phyloP scores from a whole-genome alignment of 1,140 invertebrate species.

The Macrotrachela quadricornifera region DNA sequence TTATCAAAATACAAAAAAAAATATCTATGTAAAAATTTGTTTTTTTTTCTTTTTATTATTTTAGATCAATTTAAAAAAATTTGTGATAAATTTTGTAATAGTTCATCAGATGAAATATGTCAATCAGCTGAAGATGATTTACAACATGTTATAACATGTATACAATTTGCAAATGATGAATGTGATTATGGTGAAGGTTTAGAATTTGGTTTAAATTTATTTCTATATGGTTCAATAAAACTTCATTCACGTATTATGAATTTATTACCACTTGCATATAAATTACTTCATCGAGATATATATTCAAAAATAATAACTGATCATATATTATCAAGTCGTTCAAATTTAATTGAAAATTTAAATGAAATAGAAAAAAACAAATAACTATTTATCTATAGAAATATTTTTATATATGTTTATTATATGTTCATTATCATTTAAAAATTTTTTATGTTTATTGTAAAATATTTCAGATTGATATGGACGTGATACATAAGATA shows the following conservation, averaged over 20 bases:
- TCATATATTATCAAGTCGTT: conserved; percentile 31
- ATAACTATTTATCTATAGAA: too few relatives aligned
- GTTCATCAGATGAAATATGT: background rate
- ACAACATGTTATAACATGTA: conserved; percentile 45
- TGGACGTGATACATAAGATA: too few relatives aligned
- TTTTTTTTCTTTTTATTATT: background rate
- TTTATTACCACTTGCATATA: conserved; percentile 52
- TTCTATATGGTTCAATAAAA: conserved; percentile 45
- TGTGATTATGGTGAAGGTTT: conserved; percentile 75
- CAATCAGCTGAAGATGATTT: background rate
- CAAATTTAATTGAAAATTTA: too few relatives aligned
- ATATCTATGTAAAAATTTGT: background rate
- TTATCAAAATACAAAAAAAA: conserved; percentile 17
- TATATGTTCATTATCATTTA: too few relatives aligned
- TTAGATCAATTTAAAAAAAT: conserved; percentile 3
- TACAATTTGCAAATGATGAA: conserved; percentile 71
- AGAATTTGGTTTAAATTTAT: conserved; percentile 62
- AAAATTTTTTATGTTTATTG: too few relatives aligned
- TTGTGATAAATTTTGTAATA: conserved; percentile 1
- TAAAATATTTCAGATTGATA: too few relatives aligned
- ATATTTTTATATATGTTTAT: too few relatives aligned
- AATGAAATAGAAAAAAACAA: too few relatives aligned
- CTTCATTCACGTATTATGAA: conserved; percentile 43
- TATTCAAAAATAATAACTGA: conserved; percentile 50
- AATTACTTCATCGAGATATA: conserved; percentile 44